Evolutionary conservation across 1,140 invertebrate genomes (phyloP).

Genomic region (Orius insidiosus): DNA sequence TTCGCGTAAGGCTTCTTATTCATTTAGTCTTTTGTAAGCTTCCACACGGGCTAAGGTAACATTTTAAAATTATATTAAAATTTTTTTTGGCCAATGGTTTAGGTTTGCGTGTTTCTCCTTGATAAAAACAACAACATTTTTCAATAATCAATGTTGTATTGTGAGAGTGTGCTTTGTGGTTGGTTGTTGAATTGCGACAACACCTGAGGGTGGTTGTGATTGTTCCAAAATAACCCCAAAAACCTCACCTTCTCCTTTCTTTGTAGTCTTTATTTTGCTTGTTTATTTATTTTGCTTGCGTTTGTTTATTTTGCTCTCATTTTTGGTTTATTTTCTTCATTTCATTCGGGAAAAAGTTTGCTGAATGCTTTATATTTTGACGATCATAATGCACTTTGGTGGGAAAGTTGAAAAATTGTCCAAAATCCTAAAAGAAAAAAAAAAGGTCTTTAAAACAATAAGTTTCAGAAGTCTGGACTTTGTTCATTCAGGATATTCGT

Average conservation of each 20-base stretch:
- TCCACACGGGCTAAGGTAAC: neutral
- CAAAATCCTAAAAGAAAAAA: neutral
- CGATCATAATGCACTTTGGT: neutral
- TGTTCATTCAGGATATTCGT: too few species aligned
- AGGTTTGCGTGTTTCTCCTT: too few species aligned
- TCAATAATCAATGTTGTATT: constrained; percentile 9
- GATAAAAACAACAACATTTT: neutral
- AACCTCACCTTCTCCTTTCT: constrained; percentile 1
- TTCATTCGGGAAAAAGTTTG: neutral
- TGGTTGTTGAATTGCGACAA: neutral
- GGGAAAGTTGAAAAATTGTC: neutral
- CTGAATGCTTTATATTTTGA: neutral
- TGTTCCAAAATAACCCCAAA: neutral
- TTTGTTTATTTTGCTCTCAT: too few species aligned
- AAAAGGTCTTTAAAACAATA: neutral
- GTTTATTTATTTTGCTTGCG: neutral
- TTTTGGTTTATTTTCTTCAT: neutral
- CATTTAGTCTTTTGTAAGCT: neutral
- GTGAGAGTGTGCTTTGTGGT: constrained; percentile 15
- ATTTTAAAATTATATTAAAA: neutral
- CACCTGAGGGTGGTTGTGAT: too few species aligned
- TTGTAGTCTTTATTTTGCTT: neutral
- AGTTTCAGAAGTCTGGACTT: constrained; percentile 7
- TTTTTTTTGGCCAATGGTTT: too few species aligned
- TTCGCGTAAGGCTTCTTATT: too few species aligned